Base-by-base conservation (phyloP, 64 coral and sea anemone species). In the Pocillopora verrucosa region DNA sequence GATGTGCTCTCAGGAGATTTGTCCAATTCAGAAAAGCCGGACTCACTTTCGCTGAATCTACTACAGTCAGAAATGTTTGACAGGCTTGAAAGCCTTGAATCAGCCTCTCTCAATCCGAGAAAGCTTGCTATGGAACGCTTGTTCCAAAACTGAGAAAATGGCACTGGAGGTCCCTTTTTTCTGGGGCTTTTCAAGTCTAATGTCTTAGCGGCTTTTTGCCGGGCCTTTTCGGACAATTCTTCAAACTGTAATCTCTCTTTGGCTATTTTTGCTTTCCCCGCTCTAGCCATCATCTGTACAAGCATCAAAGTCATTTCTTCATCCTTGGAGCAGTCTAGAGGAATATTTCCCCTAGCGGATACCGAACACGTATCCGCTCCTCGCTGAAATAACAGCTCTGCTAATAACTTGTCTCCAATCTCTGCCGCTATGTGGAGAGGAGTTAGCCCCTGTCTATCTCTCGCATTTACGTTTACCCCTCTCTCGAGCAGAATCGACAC, bases 251-350 rank as follows among this genome's bases (percentile, higher is more conserved):
- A 78, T 76, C 83, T 86, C 16, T 96, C 92, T 88, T 80, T 87
- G 60, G 87, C 84, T 37, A 93, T 51, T 22, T 93, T 51, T 58
- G 80, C 88, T 58, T 93, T 93, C 24, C 92, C 91, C 30, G 90
- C 77, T 24, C 78, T 87, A 15, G 92, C 68, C 95, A 97, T 93
- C 76, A 96, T 91, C 30, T 88, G 87, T 11, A 85, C 95, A 15
- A 93, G 76, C 3, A 97, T 60, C 15, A 97, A 36, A 15, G 87
- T 69, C 78, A 93, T 93, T 61, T 91, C 88, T 36, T 93, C 91
- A 25, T 91, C 76, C 2, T n/a, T 65, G 38, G 76, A 86, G 59
- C 92, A 84, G 76, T 91, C 88, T 58, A 97, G 65, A 35, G 92
- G 95, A 45, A 97, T 93, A 24, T 64, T 72, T 1, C 84, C 88